Base-by-base conservation (phyloP, 1,140 invertebrate genomes). In the Oedothorax gibbosus region DNA sequence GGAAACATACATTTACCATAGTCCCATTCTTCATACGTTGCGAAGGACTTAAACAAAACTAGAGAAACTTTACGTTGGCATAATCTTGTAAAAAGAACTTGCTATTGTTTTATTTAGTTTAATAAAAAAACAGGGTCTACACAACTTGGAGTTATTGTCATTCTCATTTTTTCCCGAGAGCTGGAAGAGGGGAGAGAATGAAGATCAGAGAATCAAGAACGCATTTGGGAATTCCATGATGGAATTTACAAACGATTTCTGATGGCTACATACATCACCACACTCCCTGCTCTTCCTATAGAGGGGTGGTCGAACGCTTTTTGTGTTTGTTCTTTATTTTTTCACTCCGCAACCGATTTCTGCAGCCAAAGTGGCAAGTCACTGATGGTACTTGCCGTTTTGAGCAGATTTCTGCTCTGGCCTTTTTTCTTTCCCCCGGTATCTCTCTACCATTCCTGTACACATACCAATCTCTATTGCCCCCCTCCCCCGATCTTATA, bases 181-280 rank as follows among this genome's bases (percentile, higher is more conserved):
- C 35, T 35, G 35, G 35, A 35, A 35, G 35, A 54, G 79, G 49
- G 35, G 35, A 35, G 71, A 60, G 78, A 69, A 81, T 81, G 80
- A 66, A 83, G 80, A 83, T 83, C 80, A 73, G 82, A 76, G 72
- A 75, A 84, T 84, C 82, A 77, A 85, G 83, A 78, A 78, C 65
- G 73, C 83, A 69, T 85, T 85, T 85, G 83, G 65, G 65, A 78
- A 78, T 78, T 78, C 75, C 83, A 78, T 85, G 73, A 85, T 85
- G 83, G 83, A 85, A 85, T 85, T 85, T 78, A 69, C 83, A 85
- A 85, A 85, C 73, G 83, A 77, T 77, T 85, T 85, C 83, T 85
- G 82, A 85, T 85, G 72, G 81, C 71, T 84, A 75, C 81, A 75
- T 75, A 75, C 71, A 84, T 84, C 81, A 75, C 72, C 80, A 73